Base-by-base conservation (phyloP, 2,113 vertebrate species). In the Antechinus stuartii region DNA sequence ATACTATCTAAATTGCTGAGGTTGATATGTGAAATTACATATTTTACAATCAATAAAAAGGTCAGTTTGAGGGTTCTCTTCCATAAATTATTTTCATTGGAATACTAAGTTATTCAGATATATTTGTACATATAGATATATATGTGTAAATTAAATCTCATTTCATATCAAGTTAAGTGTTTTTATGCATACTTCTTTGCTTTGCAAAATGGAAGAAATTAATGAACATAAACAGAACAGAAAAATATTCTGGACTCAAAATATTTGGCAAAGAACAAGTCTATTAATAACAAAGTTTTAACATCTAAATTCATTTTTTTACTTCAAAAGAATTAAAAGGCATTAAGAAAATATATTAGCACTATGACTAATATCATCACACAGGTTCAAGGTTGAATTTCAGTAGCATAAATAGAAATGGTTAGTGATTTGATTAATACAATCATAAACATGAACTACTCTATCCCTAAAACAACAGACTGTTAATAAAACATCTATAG, bases 1-100 rank as follows among this genome's bases (percentile, higher is more conserved):
- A 96, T 90, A 61, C 96, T 84, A 97, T 93, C 91, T 91, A 93
- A 97, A 25, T 53, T 90, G 50, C 47, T 96, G 30, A 96, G 42
- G 23, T 55, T 89, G n/a, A 91, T 11, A 42, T 84, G 16, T 84
- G 68, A 84, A 84, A 16, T 84, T 84, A 84, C n/a, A 42, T 84
- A 84, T 42, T 84, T 84, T 84, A 84, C 19, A 84, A 84, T 42
- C 68, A 42, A 16, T n/a, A 42, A 42, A 76, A 7, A 84, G 19
- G 35, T 84, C 68, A 42, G n/a, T 42, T 84, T 42, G 22, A 5
- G 19, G 5, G 6, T 16, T 16, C n/a, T 84, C 68, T 42, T 12
- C 68, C 22, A n/a, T 42, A 42, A 84, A 84, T 7, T 84, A n/a
- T 84, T 35, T 42, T 84, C 1, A 42, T 16, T 84, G 68, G 42